Conservation (phyloP, 2,888 invertebrate species). For the Cheilosia pagana region DNA sequence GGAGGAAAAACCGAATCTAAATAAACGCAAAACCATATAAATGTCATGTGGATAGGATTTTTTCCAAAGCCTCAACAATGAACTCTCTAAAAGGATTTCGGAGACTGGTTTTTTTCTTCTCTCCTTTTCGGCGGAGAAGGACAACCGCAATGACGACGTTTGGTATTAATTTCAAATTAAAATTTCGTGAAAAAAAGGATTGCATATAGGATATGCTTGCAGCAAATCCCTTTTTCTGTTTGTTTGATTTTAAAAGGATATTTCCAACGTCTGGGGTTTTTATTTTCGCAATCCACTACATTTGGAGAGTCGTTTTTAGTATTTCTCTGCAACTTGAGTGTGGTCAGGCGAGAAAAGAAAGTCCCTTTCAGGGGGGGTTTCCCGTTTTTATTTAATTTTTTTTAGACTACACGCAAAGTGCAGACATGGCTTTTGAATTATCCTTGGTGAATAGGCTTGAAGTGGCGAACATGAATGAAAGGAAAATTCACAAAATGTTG, state of each 20-base stretch:
- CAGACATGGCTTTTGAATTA: constrained; percentile 74
- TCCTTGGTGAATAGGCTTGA: constrained; percentile 73
- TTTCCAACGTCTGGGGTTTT: constrained; percentile 66
- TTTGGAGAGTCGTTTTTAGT: constrained; percentile 20
- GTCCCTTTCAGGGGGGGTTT: constrained; percentile 25
- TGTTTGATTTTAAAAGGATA: constrained; percentile 74
- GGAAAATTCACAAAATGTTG: constrained; percentile 48
- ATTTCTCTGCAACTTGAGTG: constrained; percentile 60
- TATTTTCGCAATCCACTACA: constrained; percentile 2
- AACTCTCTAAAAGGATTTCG: constrained; percentile 43
- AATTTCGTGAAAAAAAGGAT: constrained; percentile 59
- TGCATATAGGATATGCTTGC: constrained; percentile 64
- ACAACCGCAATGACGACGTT: constrained; percentile 62
- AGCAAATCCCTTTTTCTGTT: constrained; percentile 54
- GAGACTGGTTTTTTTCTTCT: background rate
- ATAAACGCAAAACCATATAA: constrained; percentile 46
- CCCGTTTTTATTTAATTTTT: background rate
- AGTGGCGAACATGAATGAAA: constrained; percentile 61
- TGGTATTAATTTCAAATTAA: constrained; percentile 75
- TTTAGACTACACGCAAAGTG: constrained; percentile 55
- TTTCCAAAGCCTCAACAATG: constrained; percentile 44
- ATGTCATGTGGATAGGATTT: constrained; percentile 38
- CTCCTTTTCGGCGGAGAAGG: constrained; percentile 31
- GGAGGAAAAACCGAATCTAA: constrained; percentile 5
- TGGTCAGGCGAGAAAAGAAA: constrained; percentile 49